phyloP scores from a whole-genome alignment of 2,888 invertebrate genomes.

The Papilio protenor region DNA sequence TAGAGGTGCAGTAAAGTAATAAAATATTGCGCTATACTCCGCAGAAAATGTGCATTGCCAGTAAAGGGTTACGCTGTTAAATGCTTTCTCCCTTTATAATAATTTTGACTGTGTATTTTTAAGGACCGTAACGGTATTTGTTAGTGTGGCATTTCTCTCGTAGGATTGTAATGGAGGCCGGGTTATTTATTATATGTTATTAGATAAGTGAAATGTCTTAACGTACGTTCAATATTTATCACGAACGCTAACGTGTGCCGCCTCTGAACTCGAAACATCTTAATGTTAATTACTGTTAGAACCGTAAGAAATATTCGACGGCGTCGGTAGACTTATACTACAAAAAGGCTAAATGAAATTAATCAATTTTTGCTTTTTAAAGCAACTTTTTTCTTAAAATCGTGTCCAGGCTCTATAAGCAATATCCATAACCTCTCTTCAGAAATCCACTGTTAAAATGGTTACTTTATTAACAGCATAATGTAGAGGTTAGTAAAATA shows the following conservation, averaged over 20 bases:
- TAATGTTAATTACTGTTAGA: slow-evolving; percentile 51
- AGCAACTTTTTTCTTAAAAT: no score
- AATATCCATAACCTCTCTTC: neutral
- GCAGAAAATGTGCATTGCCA: slow-evolving; percentile 71
- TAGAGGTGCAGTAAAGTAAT: slow-evolving; percentile 75
- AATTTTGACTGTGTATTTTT: slow-evolving; percentile 49
- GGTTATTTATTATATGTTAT: slow-evolving; percentile 53
- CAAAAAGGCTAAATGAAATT: slow-evolving; percentile 31
- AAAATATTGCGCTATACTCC: slow-evolving; percentile 78
- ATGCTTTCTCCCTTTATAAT: slow-evolving; percentile 67
- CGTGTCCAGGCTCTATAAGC: no score
- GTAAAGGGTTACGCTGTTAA: slow-evolving; percentile 77
- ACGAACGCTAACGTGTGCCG: slow-evolving; percentile 47
- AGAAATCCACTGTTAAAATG: neutral
- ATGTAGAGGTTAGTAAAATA: neutral
- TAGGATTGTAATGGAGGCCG: slow-evolving; percentile 63
- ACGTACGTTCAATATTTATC: slow-evolving; percentile 60
- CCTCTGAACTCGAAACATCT: slow-evolving; percentile 52
- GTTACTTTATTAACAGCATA: neutral
- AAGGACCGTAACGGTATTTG: slow-evolving; percentile 74
- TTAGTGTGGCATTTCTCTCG: slow-evolving; percentile 65
- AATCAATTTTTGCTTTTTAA: neutral
- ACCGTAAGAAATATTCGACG: slow-evolving; percentile 38
- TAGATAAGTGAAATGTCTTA: slow-evolving; percentile 69
- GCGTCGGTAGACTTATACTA: slow-evolving; percentile 43